A percentile compares a stretch with the other conserved stretches of the same genome.
phyloP scores from a whole-genome alignment of 1,140 invertebrate genomes.

The Penaeus japonicus region DNA sequence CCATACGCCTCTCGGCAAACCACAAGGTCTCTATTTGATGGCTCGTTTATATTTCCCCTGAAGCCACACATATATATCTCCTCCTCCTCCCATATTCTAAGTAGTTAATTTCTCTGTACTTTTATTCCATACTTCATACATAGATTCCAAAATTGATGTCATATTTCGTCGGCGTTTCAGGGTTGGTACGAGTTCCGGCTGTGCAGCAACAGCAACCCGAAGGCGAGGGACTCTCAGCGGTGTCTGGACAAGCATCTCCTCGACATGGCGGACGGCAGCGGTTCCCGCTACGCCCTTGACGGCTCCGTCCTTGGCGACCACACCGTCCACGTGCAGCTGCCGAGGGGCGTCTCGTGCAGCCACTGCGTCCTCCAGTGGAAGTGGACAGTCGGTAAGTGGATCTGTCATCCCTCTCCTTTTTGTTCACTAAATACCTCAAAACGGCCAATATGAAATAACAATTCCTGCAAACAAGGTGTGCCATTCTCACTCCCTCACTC shows the following conservation, averaged over 20 bases:
- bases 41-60: too few species aligned
- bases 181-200: constrained; percentile 86
- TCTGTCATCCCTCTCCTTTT: background rate
- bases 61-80: too few species aligned
- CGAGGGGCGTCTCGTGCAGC: constrained; percentile 72
- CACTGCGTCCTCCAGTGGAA: constrained; percentile 76
- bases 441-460: too few species aligned
- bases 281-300: constrained; percentile 69
- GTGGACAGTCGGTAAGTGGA: constrained; percentile 73
- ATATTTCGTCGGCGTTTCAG: too few species aligned
- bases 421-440: too few species aligned
- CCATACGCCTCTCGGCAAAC: constrained; percentile 66
- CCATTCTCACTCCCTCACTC: too few species aligned
- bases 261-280: constrained; percentile 71
- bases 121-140: too few species aligned
- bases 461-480: too few species aligned
- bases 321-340: constrained; percentile 77
- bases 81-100: too few species aligned
- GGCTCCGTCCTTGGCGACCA: constrained; percentile 79
- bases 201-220: constrained; percentile 84
- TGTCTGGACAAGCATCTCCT: constrained; percentile 83
- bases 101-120: too few species aligned
- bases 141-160: too few species aligned
- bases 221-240: constrained; percentile 77
- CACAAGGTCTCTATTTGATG: constrained; percentile 70